These are phyloP conservation scores for Pelodytes ibericus DNA, from an alignment of 2,797 vertebrate genomes.

Conservation along the genomic window DNA sequence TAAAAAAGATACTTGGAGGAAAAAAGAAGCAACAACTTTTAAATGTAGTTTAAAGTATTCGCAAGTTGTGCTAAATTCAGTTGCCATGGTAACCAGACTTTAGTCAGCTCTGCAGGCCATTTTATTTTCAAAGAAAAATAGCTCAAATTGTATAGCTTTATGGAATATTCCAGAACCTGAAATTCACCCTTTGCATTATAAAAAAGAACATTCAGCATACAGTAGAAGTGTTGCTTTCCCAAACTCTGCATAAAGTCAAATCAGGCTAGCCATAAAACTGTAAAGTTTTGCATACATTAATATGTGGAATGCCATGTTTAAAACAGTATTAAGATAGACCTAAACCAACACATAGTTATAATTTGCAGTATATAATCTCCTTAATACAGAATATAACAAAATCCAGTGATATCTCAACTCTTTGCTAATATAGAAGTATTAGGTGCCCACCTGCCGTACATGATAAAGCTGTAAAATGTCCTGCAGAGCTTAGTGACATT, in stretches of 20 bases:
- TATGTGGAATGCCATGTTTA: neutral
- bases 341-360: too few species aligned
- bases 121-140: constrained; percentile 15
- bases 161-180: neutral
- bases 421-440: too few species aligned
- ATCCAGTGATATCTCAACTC: too few species aligned
- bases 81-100: constrained; percentile 21
- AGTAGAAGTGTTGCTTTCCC: neutral
- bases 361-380: too few species aligned
- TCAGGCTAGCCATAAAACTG: neutral
- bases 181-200: neutral
- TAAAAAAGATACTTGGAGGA: neutral
- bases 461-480: too few species aligned
- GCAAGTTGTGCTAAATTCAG: constrained; percentile 9
- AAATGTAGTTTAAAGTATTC: constrained; percentile 12
- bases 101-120: neutral
- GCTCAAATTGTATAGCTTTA: neutral
- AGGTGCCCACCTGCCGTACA: too few species aligned
- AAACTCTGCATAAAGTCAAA: neutral
- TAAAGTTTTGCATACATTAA: neutral
- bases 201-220: neutral
- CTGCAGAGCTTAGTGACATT: too few species aligned
- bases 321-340: neutral
- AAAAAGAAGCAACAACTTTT: neutral
- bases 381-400: too few species aligned